These are phyloP conservation scores for Helobdella robusta DNA, from an alignment of 2,888 invertebrate species.

Conservation along the genomic window DNA sequence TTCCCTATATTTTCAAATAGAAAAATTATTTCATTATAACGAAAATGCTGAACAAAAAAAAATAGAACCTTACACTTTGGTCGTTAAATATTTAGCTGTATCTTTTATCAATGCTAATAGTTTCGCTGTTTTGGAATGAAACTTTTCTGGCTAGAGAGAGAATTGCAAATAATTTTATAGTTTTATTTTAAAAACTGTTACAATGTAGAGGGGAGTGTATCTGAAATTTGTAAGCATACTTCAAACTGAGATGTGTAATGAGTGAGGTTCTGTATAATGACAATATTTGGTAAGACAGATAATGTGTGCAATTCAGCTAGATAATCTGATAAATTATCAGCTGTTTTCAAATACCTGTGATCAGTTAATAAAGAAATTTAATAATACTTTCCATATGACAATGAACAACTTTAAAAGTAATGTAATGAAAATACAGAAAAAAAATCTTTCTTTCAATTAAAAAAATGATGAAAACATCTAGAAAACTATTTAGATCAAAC, in stretches of 20 bases:
- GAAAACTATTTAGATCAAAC: background rate
- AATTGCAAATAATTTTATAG: background rate
- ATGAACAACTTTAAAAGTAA: background rate
- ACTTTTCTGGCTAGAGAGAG: background rate
- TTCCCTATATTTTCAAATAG: conserved; percentile 6
- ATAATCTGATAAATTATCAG: background rate
- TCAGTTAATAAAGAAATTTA: background rate
- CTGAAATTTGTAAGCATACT: background rate
- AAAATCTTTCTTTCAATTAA: too few relatives aligned
- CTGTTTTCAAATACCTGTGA: conserved; percentile 2
- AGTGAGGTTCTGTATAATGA: conserved; percentile 1
- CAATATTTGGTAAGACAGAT: background rate
- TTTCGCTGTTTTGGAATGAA: background rate
- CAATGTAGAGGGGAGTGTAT: too few relatives aligned
- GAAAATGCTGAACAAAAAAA: background rate
- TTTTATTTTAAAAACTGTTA: too few relatives aligned
- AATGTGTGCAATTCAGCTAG: conserved; percentile 4
- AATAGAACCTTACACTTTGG: background rate
- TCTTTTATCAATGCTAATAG: conserved; percentile 5
- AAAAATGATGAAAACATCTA: background rate
- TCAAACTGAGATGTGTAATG: background rate
- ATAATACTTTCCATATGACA: background rate
- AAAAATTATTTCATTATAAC: background rate
- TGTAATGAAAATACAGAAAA: background rate
- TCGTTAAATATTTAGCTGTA: conserved; percentile 2